Evolutionary conservation across 2,797 vertebrate genomes (phyloP).

Genomic region (Argentina silus): DNA sequence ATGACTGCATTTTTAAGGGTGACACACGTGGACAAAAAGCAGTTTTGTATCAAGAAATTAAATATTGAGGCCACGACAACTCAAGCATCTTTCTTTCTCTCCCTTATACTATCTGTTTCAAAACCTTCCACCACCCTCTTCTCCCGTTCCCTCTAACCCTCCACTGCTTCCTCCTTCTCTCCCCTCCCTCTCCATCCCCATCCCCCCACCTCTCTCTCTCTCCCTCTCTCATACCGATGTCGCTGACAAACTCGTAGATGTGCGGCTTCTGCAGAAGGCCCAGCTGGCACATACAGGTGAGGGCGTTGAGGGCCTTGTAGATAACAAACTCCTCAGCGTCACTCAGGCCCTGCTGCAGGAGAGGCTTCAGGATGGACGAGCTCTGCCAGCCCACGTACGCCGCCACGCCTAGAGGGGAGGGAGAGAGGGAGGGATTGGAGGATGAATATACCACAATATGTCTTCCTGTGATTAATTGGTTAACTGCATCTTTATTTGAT

Average conservation of each 20-base stretch:
- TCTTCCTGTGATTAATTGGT: too few relatives aligned
- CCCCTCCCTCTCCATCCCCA: neutral
- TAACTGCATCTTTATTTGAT: too few relatives aligned
- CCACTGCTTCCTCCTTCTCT: neutral
- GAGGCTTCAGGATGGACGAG: slow-evolving; percentile 95
- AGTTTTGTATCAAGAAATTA: too few relatives aligned
- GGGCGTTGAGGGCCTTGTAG: slow-evolving; percentile 94
- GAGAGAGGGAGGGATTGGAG: neutral
- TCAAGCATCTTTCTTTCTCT: too few relatives aligned
- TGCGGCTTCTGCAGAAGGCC: slow-evolving; percentile 96
- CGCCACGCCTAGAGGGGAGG: slow-evolving; percentile 85
- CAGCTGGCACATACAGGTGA: slow-evolving; percentile 97
- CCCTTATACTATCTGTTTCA: too few relatives aligned
- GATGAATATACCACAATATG: neutral
- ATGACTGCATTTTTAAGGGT: too few relatives aligned
- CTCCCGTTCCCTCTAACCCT: too few relatives aligned
- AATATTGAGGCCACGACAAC: too few relatives aligned
- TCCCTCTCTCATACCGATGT: slow-evolving; percentile 81
- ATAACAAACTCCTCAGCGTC: slow-evolving; percentile 99
- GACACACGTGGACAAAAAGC: too few relatives aligned
- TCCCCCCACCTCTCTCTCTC: neutral
- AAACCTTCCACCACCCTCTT: too few relatives aligned
- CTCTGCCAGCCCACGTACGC: slow-evolving; percentile 99
- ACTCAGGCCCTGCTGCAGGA: slow-evolving; percentile 95
- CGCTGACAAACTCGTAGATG: slow-evolving; percentile 95